Base-by-base conservation (phyloP, 1,140 invertebrate genomes). In the Philopotamus ludificatus region DNA sequence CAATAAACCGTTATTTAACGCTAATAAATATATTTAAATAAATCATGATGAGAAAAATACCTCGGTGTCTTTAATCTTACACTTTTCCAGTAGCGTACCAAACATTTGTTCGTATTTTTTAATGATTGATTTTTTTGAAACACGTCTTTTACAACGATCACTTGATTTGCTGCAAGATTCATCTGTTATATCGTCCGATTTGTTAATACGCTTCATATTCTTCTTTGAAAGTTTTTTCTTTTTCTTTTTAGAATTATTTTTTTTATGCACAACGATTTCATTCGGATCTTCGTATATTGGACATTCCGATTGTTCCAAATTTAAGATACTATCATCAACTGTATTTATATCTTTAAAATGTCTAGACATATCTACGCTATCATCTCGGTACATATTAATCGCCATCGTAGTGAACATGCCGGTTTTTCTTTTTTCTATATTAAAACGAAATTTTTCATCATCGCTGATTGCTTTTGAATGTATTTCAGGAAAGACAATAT, bases 231-330 rank as follows among this genome's bases (percentile, higher is more conserved):
- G 26, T 44, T 57, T 62, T 25, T 15, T 26, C 25, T 34, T 34
- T 21, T 34, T 39, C 22, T 22, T 51, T 39, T 61, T 68, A 18
- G 20, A 23, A 18, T 20, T 15, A 49, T 41, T 23, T 62, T 16
- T 22, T 23, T 10, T 7, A 41, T 18, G 28, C 12, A 8, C 21
- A 42, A 70, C 50, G 1, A 70, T 25, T 21, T 70, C 68, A 16
- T 63, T 70, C 0, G 68, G 68, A 1, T 65, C 65, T 51, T 70
- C 68, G 21, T 70, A 70, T 39, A 63, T 65, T 0, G 68, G 68
- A 22, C 60, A 64, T 16, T 70, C 49, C 3, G 3, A 15, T 22
- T 34, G 25, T 10, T 34, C 50, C 3, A 60, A 23, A 49, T 60
- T 28, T n/a, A 12, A 26, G 20, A 15, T 16, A 49, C n/a, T 49